Base-by-base conservation (phyloP, 2,113 vertebrate species). In the Lepus timidus region DNA sequence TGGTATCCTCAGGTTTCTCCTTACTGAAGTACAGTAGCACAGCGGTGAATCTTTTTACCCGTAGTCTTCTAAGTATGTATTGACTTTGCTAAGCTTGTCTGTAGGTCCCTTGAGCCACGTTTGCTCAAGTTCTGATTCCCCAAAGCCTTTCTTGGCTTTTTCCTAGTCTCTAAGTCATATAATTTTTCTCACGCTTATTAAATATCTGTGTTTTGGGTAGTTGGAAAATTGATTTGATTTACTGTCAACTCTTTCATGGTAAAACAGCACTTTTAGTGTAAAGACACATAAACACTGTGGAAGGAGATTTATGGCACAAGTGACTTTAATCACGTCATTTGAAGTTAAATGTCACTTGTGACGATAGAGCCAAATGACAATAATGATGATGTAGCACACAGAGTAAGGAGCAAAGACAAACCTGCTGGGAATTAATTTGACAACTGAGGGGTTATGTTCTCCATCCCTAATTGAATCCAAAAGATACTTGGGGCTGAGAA, bases 141-240 rank as follows among this genome's bases (percentile, higher is more conserved):
- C 96, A 75, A 85, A 96, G 91, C 33, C 68, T 64, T 91, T 93
- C 90, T 76, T 90, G 95, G 93, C 91, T 82, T 58, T 6, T 75
- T 82, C 75, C 87, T 89, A 79, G 29, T 94, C 97, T 96, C 88
- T 96, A 71, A 97, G 82, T 83, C 88, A 85, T 93, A 51, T 73
- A 83, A 86, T 96, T 97, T 97, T 97, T 98, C 95, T 97, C 97
- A 96, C 17, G 89, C 91, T 83, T 90, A 97, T 75, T 95, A 97
- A 96, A 80, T 94, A 92, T 97, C 97, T 94, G 3, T 64, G 83
- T 73, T 95, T 88, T 73, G 93, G 82, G 65, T 96, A 89, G 82
- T 92, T 95, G 96, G 95, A 94, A 97, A 95, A 82, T 90, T 93
- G 6, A 96, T 71, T 96, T 96, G 93, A 97, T 97, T 96, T 97